Base-by-base conservation (phyloP, 1,140 invertebrate genomes). In the Heliconius hewitsoni region DNA sequence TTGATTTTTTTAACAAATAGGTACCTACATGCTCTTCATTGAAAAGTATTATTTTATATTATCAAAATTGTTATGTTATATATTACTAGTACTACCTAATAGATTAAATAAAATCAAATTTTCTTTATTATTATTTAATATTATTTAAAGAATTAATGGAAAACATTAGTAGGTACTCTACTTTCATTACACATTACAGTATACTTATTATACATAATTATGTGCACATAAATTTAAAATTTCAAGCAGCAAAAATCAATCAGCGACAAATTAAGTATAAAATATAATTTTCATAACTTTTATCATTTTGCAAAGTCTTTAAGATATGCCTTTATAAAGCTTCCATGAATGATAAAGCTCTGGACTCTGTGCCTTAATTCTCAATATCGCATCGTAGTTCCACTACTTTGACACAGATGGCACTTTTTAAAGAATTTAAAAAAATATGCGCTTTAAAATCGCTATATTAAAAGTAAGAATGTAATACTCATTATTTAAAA, bases 381-480 rank as follows among this genome's bases (percentile, higher is more conserved):
- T 52, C 18, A 34, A 37, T 37, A 18, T 5, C 70, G 70, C 71
- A 39, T 80, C 72, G 78, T 81, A 85, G 86, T 37, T 18, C 55
- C 19, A 57, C 55, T 55, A 4, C 16, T 23, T 46, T 46, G 13
- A 46, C 42, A 46, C 13, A 46, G 42, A 46, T 46, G 42, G 42
- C 42, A 3, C 42, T 46, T 16, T 4, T 46, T 46, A 46, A 46
- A 46, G 3, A 16, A 46, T 16, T 0, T 4, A 16, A 16, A 46
- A 46, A 16, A 46, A 46, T 13, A 13, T 4, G 16, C 13, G 16
- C 13, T 46, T 3, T 46, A 60, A 60, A 60, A 23, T 18, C 0
- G 19, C 19, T 8, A 55, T n/a, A n/a, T 55, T 55, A 19, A 55
- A 55, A 55, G 6, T 55, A 19, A 8, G 19, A 8, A 55, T 46